Percentiles rank a stretch among this genome's conserved stretches.
Conservation (phyloP, 2,797 vertebrate species). For the Limnodromus scolopaceus region DNA sequence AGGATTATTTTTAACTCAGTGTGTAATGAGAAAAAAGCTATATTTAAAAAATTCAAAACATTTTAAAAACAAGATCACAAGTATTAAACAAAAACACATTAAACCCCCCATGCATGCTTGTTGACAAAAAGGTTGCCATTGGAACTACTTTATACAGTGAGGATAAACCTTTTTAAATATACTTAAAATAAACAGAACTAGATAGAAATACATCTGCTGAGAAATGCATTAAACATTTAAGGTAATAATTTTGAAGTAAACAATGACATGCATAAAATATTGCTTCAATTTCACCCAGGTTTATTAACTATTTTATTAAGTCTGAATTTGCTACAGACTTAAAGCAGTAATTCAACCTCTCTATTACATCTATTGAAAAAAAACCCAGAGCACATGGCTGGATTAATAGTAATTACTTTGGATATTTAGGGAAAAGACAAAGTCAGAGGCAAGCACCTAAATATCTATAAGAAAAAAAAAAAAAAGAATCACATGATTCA, state of each 20-base stretch:
- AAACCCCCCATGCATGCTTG: background rate
- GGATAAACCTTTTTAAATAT: background rate
- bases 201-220: background rate
- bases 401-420: background rate
- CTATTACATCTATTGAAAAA: background rate
- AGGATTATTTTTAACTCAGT: background rate
- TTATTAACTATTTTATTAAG: slow-evolving; percentile 34
- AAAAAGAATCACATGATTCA: background rate
- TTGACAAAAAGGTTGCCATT: background rate
- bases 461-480: background rate
- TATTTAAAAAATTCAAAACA: background rate
- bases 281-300: background rate
- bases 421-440: background rate
- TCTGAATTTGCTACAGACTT: background rate
- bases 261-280: background rate
- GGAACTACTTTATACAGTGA: background rate
- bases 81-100: background rate
- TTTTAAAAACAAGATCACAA: background rate
- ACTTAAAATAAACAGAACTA: background rate
- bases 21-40: background rate
- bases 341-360: background rate
- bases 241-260: background rate
- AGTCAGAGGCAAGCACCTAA: background rate
- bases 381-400: background rate
- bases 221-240: background rate